These are phyloP conservation scores for Isichthys henryi DNA, from an alignment of 2,113 vertebrate genomes.

Conservation along the genomic window DNA sequence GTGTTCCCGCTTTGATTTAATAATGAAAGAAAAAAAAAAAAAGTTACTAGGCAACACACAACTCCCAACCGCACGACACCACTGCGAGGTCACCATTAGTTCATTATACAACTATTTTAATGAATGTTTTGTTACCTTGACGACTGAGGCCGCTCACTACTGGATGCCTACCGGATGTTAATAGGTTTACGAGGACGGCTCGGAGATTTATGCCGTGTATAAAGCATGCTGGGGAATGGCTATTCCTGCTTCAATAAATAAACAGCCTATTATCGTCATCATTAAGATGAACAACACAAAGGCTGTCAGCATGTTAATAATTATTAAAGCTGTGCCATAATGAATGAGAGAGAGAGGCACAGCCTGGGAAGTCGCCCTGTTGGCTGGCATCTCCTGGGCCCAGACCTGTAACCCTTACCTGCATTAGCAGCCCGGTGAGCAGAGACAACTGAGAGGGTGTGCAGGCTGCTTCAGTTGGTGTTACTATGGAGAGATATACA, in stretches of 20 bases:
- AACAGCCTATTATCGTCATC: not conserved
- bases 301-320: not conserved
- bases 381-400: not conserved
- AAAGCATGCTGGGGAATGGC: not conserved
- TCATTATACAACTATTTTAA: constrained; percentile 1
- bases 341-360: not conserved
- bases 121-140: constrained; percentile 15
- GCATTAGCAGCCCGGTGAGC: not conserved
- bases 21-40: not conserved
- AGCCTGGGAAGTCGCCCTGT: not conserved
- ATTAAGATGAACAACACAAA: not conserved
- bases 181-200: not conserved
- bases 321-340: not conserved
- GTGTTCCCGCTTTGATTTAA: not conserved
- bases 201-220: not conserved
- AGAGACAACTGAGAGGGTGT: not conserved
- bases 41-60: constrained; percentile 2
- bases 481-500: not conserved
- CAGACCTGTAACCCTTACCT: not conserved
- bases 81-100: not conserved
- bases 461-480: not conserved
- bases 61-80: not conserved
- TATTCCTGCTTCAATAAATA: not conserved
- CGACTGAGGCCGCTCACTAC: not conserved
- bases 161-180: not conserved